Conservation (phyloP, 2,113 vertebrate genomes). For the Pterocles gutturalis region DNA sequence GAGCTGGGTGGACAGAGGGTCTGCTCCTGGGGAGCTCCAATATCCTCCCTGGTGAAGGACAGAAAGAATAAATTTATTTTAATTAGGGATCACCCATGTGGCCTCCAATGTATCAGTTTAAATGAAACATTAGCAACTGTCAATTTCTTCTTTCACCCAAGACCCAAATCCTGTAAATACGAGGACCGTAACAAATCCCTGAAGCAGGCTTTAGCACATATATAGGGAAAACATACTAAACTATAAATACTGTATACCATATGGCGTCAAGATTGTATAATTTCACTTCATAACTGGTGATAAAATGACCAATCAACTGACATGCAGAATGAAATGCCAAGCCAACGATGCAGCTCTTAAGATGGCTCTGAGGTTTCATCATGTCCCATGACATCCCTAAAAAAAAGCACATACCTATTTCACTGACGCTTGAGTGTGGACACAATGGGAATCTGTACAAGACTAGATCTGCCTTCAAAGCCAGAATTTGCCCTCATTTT, state of each 20-base stretch:
- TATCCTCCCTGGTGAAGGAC: not conserved
- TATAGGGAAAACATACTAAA: slow-evolving; percentile 60
- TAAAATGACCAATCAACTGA: slow-evolving; percentile 70
- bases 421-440: not conserved
- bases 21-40: not conserved
- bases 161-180: slow-evolving; percentile 60
- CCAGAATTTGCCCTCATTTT: not conserved
- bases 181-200: slow-evolving; percentile 48
- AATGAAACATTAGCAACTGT: slow-evolving; percentile 61
- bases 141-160: slow-evolving; percentile 52
- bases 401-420: not conserved
- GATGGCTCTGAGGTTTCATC: not conserved
- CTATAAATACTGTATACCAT: slow-evolving; percentile 67
- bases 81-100: slow-evolving; percentile 23
- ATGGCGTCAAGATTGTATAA: slow-evolving; percentile 62
- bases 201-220: slow-evolving; percentile 37
- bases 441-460: not conserved
- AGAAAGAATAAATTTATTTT: slow-evolving; percentile 41
- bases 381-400: rapidly evolving
- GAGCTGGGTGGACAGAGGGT: not conserved
- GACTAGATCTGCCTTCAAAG: not conserved
- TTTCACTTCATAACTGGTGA: slow-evolving; percentile 61
- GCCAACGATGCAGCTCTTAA: slow-evolving; percentile 32
- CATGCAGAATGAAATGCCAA: slow-evolving; percentile 30
- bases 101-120: slow-evolving; percentile 26